These are phyloP conservation scores for Scarus forsteni DNA, from an alignment of 2,797 vertebrate species.

Conservation along the genomic window DNA sequence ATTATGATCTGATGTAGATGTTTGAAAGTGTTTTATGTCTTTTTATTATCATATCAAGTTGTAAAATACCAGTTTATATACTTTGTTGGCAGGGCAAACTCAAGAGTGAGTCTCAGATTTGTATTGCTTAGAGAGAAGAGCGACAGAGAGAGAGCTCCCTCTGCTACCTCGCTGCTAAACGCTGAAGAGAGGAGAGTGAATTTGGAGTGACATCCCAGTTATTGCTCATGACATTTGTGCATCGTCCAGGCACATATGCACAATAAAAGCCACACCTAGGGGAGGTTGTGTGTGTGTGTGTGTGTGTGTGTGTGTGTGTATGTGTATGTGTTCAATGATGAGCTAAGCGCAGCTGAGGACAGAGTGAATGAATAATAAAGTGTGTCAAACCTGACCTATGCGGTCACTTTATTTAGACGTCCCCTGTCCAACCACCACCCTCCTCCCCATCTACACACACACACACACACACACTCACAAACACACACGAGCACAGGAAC, in stretches of 20 bases:
- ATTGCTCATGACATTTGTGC: slow-evolving; percentile 84
- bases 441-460: slow-evolving; percentile 11
- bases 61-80: neutral
- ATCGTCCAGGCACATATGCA: slow-evolving; percentile 68
- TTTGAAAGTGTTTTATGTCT: neutral
- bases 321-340: slow-evolving; percentile 56
- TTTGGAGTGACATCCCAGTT: slow-evolving; percentile 76
- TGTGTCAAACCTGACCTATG: slow-evolving; percentile 82
- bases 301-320: slow-evolving; percentile 35
- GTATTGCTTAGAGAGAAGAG: neutral
- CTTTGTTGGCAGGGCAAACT: neutral
- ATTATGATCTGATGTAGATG: neutral
- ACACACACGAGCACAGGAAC: slow-evolving; percentile 15
- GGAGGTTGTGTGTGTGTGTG: slow-evolving; percentile 54
- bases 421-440: slow-evolving; percentile 56
- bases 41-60: neutral
- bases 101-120: no score
- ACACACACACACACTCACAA: slow-evolving; percentile 3
- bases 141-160: slow-evolving; percentile 27
- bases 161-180: slow-evolving; percentile 68
- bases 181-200: slow-evolving; percentile 58
- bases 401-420: slow-evolving; percentile 75
- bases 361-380: slow-evolving; percentile 81
- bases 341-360: slow-evolving; percentile 77
- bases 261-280: slow-evolving; percentile 75